Evolutionary conservation across 2,888 invertebrate species (phyloP).

Genomic region (Eilema sororculum): DNA sequence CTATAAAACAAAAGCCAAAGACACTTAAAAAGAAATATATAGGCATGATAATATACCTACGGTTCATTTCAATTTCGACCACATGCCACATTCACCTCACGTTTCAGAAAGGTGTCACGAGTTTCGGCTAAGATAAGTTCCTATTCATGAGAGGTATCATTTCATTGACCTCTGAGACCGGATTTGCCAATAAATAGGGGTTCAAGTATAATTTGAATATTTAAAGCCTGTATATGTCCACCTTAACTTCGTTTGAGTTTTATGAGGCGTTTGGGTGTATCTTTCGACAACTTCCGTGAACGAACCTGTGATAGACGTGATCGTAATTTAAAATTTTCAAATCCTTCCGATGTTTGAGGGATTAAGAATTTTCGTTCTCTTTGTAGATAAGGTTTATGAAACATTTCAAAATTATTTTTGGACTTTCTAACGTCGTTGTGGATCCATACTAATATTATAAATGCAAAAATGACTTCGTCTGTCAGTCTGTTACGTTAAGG

Average conservation of each 20-base stretch:
- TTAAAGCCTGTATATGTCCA: slow-evolving; percentile 47
- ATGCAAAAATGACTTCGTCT: too few species aligned
- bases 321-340: background rate
- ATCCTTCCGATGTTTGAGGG: background rate
- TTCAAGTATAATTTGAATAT: slow-evolving; percentile 63
- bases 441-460: too few species aligned
- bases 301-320: background rate
- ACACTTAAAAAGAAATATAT: slow-evolving; percentile 6
- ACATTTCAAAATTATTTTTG: background rate
- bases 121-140: slow-evolving; percentile 49
- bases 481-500: too few species aligned
- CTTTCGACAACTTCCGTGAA: background rate
- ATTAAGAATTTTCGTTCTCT: background rate
- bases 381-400: background rate
- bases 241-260: slow-evolving; percentile 54
- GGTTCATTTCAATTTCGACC: slow-evolving; percentile 1
- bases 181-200: slow-evolving; percentile 59
- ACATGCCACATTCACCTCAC: slow-evolving; percentile 28
- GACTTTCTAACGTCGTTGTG: background rate
- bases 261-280: slow-evolving; percentile 19
- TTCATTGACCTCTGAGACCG: slow-evolving; percentile 57
- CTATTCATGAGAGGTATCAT: slow-evolving; percentile 64
- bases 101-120: slow-evolving; percentile 55
- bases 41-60: background rate
- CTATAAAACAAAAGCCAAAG: background rate